A percentile compares a stretch with the other conserved stretches of the same genome.
Evolutionary conservation across 1,140 invertebrate species (phyloP).

Genomic region (Coenobita brevimanus): DNA sequence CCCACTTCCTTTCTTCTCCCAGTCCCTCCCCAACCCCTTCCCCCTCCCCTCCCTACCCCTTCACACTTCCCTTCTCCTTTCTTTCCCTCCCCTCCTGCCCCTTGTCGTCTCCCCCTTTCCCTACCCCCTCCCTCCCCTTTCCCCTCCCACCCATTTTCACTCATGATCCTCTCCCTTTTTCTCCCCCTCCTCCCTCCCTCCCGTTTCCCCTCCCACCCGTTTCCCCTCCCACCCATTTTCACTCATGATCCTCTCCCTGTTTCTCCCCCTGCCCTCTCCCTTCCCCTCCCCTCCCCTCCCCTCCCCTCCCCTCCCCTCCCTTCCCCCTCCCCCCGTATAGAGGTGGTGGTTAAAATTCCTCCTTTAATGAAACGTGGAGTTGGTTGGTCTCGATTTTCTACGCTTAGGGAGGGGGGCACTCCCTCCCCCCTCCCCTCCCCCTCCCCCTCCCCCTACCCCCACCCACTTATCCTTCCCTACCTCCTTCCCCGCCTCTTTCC

Average conservation of each 20-base stretch:
- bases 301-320: background rate
- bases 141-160: no score
- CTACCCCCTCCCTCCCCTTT: no score
- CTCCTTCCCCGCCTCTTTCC: background rate
- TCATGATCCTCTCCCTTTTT: background rate
- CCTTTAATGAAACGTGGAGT: slow-evolving; percentile 19
- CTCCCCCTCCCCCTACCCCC: background rate
- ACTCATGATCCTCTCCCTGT: background rate
- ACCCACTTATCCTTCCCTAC: background rate
- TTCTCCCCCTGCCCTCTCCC: background rate
- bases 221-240: background rate
- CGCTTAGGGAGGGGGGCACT: background rate
- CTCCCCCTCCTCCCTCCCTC: background rate
- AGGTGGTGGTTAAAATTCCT: slow-evolving; percentile 28
- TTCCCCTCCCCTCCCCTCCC: background rate
- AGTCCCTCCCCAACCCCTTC: background rate
- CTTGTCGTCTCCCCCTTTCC: background rate
- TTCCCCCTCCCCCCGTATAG: background rate
- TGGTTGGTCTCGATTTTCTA: background rate
- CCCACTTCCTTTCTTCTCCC: background rate
- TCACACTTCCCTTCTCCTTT: background rate
- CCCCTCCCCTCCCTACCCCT: background rate
- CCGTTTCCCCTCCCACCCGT: background rate
- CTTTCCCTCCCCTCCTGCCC: background rate
- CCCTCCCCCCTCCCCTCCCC: no score